phyloP scores from a whole-genome alignment of 2,888 invertebrate species.

The Machimus atricapillus region DNA sequence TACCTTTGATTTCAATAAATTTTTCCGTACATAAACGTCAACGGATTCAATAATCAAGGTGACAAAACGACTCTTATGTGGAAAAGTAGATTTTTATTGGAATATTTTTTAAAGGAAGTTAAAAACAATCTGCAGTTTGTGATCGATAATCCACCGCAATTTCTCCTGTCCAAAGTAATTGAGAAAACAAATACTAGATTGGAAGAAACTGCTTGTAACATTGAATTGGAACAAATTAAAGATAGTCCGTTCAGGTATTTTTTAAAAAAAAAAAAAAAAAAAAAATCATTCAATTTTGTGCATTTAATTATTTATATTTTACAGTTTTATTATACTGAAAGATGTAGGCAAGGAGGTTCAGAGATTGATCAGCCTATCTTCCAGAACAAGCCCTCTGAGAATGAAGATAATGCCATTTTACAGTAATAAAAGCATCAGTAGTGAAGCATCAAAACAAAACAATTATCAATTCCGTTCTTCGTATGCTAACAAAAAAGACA shows the following conservation, averaged over 20 bases:
- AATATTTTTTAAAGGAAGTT: conserved; percentile 14
- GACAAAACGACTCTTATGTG: not conserved
- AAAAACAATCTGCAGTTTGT: not conserved
- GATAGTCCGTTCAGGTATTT: conserved; percentile 44
- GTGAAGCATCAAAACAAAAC: not conserved
- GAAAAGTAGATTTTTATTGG: not conserved
- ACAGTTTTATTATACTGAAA: conserved; percentile 29
- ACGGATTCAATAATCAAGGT: too few relatives aligned
- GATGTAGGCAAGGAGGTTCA: conserved; percentile 48
- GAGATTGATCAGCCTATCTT: conserved; percentile 42
- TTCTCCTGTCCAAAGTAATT: conserved; percentile 12
- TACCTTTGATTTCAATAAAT: too few relatives aligned
- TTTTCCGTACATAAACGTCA: too few relatives aligned
- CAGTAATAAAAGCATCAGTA: conserved; percentile 16
- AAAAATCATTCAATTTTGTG: not conserved
- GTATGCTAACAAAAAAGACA: not conserved
- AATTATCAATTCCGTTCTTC: not conserved
- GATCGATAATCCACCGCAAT: not conserved
- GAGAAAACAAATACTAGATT: conserved; percentile 37
- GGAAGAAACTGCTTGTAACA: conserved; percentile 35
- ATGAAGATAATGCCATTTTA: conserved; percentile 35
- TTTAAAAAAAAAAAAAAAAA: not conserved
- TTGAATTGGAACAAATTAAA: conserved; percentile 27
- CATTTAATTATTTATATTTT: not conserved
- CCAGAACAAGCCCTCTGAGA: not conserved